Base-by-base conservation (phyloP, 2,797 vertebrate genomes). In the Myoxocephalus aenaeus region DNA sequence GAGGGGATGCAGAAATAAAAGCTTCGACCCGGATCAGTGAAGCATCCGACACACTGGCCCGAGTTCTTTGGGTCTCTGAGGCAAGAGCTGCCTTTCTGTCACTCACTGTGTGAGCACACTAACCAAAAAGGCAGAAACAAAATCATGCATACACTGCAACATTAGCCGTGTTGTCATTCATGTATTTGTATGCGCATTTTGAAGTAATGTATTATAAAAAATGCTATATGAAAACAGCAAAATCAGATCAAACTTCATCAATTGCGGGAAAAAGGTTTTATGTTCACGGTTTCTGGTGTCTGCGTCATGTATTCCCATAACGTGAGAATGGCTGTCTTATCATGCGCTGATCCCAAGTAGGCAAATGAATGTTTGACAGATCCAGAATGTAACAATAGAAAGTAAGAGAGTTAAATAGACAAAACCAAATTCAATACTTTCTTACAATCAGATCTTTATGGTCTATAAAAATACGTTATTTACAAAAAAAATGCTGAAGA, bases 1-100 rank as follows among this genome's bases (percentile, higher is more conserved):
- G 81, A 90, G 82, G 66, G 82, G 87, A 66, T 76, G 81, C 79
- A 86, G 89, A 87, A 90, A 92, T 89, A 86, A 92, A 92, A 92
- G 89, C 90, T 92, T 88, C 75, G 78, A 86, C 87, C 86, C 78
- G 84, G 89, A 91, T 89, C 93, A 94, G 81, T 93, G 93, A 91
- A 94, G 92, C 92, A 82, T 92, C 85, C 57, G 92, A 93, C 93
- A 93, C 86, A 84, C 83, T 73, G 70, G 84, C 63, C 86, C 65
- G 82, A 75, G 85, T 79, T 86, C 84, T 82, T 79, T 79, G 77
- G 86, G 76, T 89, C 87, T 90, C 87, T 67, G 74, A 89, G 84
- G 87, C 83, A 73, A 65, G 29, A 86, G 71, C 81, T 83, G 86
- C 87, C 73, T 85, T 59, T 79, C 91, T 91, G 91, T 92, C 92